Conservation (phyloP, 2,888 invertebrate genomes). For the Metopia argyrocephala region DNA sequence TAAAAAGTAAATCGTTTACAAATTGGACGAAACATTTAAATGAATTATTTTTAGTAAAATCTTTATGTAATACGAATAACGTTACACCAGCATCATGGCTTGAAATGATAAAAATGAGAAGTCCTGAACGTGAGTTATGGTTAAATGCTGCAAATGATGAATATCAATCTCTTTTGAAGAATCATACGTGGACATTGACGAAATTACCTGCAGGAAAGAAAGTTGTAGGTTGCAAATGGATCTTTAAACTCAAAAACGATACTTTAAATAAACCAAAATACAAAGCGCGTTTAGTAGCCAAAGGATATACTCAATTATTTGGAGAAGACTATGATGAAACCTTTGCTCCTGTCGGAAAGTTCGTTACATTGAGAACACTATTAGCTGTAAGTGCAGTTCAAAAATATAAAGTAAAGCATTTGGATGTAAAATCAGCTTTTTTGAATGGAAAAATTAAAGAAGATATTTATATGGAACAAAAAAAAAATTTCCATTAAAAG, state of each 20-base stretch:
- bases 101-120: background rate
- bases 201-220: constrained; percentile 5
- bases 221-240: constrained; percentile 14
- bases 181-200: constrained; percentile 2
- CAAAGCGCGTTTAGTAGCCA: no score
- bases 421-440: no score
- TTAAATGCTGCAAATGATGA: background rate
- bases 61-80: no score
- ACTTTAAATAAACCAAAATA: constrained; percentile 15
- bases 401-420: no score
- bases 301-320: constrained; percentile 31
- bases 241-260: constrained; percentile 10
- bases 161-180: background rate
- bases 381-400: no score
- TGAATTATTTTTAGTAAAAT: background rate
- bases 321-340: constrained; percentile 21
- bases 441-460: no score
- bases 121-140: background rate
- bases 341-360: no score
- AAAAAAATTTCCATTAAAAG: no score
- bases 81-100: no score
- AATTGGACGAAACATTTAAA: background rate
- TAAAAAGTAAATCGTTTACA: background rate
- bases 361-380: no score
- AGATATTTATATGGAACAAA: no score